These are phyloP conservation scores for Pseudopodoces humilis DNA, from an alignment of 2,113 vertebrate species.

Conservation along the genomic window DNA sequence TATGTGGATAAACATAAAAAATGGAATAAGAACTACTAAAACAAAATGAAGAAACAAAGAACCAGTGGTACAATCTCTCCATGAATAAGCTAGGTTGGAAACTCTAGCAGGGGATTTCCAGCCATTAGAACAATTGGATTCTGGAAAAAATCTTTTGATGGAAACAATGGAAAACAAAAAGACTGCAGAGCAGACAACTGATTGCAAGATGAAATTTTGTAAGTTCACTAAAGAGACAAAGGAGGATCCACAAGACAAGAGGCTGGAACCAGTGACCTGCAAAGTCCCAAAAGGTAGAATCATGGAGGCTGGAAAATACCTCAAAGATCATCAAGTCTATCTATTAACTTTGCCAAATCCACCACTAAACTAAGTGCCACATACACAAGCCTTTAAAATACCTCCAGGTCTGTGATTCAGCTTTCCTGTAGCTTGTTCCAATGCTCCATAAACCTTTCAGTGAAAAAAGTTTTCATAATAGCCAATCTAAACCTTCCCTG, in stretches of 20 bases:
- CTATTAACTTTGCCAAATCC: background rate
- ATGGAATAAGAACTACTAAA: background rate
- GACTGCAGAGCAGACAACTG: background rate
- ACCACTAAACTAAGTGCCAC: background rate
- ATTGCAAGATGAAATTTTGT: background rate
- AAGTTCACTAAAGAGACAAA: background rate
- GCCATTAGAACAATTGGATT: rapidly evolving
- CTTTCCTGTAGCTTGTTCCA: background rate
- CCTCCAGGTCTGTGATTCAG: background rate
- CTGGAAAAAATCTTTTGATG: background rate
- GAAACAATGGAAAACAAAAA: background rate
- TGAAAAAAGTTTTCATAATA: background rate
- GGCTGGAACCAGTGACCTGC: background rate
- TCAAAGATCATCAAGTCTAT: background rate
- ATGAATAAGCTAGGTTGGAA: background rate
- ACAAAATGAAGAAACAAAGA: background rate
- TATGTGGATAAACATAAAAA: background rate
- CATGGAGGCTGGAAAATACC: background rate
- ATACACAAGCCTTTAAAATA: background rate
- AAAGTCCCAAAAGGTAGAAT: background rate
- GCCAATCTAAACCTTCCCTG: background rate
- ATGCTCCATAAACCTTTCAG: background rate
- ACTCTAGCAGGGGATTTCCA: background rate
- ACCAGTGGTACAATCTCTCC: background rate
- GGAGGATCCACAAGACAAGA: background rate